These are phyloP conservation scores for Drosophila lacteicornis DNA, from an alignment of 1,140 invertebrate species.

Conservation along the genomic window DNA sequence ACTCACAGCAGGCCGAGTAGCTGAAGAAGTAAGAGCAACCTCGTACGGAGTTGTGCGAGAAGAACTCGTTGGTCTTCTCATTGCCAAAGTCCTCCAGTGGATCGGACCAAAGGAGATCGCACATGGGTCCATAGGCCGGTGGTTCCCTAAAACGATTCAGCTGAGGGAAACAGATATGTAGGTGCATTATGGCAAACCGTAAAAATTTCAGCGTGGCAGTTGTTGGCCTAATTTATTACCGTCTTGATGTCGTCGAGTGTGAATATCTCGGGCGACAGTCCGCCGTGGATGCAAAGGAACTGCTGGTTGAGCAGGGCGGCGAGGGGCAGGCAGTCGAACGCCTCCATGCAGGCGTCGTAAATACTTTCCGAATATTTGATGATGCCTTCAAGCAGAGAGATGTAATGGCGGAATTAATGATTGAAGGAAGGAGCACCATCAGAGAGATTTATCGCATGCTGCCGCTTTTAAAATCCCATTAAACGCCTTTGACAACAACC, in stretches of 20 bases:
- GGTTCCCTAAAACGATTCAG: conserved; percentile 99
- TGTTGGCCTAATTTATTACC: conserved; percentile 69
- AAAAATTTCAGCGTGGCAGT: conserved; percentile 72
- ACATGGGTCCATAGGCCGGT: conserved; percentile 99
- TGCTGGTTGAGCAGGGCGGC: conserved; percentile 99
- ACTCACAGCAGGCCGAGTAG: conserved; percentile 89
- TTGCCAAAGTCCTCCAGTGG: conserved; percentile 99
- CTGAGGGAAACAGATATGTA: conserved; percentile 85
- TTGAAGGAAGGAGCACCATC: background rate
- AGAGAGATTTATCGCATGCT: conserved; percentile 42
- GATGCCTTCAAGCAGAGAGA: conserved; percentile 90
- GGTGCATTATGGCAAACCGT: conserved; percentile 36
- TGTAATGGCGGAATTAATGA: conserved; percentile 23
- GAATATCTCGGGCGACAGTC: conserved; percentile 99
- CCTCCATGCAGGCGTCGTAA: conserved; percentile 99
- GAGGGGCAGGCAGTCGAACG: conserved; percentile 99
- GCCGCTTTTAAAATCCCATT: conserved; percentile 32
- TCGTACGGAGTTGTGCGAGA: conserved; percentile 99
- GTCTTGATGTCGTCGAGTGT: conserved; percentile 99
- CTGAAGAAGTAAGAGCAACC: conserved; percentile 99
- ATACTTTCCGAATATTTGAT: conserved; percentile 99
- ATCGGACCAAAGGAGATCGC: conserved; percentile 99
- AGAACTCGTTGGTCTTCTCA: conserved; percentile 99
- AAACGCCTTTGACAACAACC: conserved; percentile 33
- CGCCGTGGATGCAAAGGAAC: conserved; percentile 99